Evolutionary conservation across 37 sponge, comb jelly and placozoan species (phyloP).

Genomic region (Cladorhizidae sp.): DNA sequence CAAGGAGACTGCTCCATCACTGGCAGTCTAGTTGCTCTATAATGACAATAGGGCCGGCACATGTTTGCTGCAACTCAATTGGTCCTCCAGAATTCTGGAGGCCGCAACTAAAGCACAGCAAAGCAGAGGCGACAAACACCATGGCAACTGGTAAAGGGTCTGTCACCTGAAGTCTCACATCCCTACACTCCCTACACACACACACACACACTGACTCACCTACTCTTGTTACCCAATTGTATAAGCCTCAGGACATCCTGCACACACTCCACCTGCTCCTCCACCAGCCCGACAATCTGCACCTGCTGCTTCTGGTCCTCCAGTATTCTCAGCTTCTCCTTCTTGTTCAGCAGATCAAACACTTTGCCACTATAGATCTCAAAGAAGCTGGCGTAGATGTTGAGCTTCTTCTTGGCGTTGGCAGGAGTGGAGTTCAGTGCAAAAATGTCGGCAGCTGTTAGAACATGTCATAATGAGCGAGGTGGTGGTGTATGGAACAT

Average conservation of each 20-base stretch:
- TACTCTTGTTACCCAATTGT: constrained; percentile 71
- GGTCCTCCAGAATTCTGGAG: no score
- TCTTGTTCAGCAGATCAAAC: constrained; percentile 90
- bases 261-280: constrained; percentile 70
- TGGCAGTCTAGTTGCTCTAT: no score
- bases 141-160: no score
- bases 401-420: constrained; percentile 66
- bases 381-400: constrained; percentile 89
- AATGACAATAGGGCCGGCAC: no score
- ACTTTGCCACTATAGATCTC: constrained; percentile 98
- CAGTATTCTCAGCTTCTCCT: constrained; percentile 75
- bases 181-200: no score
- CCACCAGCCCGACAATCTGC: constrained; percentile 91
- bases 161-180: no score
- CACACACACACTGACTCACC: constrained; percentile 37
- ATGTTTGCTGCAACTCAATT: no score
- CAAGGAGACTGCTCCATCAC: no score
- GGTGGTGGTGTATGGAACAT: no score
- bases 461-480: no score
- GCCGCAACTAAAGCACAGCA: neutral
- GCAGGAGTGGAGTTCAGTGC: constrained; percentile 42
- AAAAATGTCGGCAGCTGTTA: constrained; percentile 90
- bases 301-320: constrained; percentile 93
- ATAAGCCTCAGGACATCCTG: constrained; percentile 87
- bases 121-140: neutral